Conservation (phyloP, 35 echinoderm and acorn worm species). For the Stichopus chloronotus region DNA sequence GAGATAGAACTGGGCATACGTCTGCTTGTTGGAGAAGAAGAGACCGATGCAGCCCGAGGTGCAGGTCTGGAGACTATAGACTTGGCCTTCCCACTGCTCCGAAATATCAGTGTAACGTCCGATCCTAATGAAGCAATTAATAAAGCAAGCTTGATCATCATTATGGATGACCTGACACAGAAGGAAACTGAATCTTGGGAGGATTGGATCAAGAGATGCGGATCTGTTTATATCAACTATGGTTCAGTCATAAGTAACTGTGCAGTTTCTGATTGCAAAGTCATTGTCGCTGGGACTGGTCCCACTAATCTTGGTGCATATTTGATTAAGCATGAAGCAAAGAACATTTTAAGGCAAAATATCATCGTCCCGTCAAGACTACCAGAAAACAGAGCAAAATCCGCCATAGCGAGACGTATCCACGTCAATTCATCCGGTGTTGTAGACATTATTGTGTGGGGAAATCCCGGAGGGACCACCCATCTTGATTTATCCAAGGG, state of each 20-base stretch:
- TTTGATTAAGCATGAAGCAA: slow-evolving; percentile 72
- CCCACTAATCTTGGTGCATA: slow-evolving; percentile 89
- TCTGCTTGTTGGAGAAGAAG: slow-evolving; percentile 68
- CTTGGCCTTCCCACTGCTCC: slow-evolving; percentile 81
- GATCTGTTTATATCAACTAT: slow-evolving; percentile 67
- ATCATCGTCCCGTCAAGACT: slow-evolving; percentile 74
- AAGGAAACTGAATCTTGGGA: slow-evolving; percentile 63
- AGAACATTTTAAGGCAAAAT: slow-evolving; percentile 78
- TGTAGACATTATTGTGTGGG: slow-evolving; percentile 88
- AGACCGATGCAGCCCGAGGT: slow-evolving; percentile 60
- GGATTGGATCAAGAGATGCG: slow-evolving; percentile 78
- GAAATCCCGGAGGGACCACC: slow-evolving; percentile 84
- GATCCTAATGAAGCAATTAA: slow-evolving; percentile 76
- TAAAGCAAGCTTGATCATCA: slow-evolving; percentile 71
- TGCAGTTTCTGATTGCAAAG: slow-evolving; percentile 77
- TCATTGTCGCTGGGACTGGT: slow-evolving; percentile 81
- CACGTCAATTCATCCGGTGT: slow-evolving; percentile 89
- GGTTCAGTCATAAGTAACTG: slow-evolving; percentile 70
- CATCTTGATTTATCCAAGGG: slow-evolving; percentile 72
- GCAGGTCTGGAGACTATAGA: slow-evolving; percentile 81
- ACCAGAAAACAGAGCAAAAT: slow-evolving; percentile 91
- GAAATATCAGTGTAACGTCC: slow-evolving; percentile 65
- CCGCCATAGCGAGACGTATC: slow-evolving; percentile 82
- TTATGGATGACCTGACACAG: slow-evolving; percentile 79
- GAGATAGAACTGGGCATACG: slow-evolving; percentile 72